Percentiles rank a stretch among this genome's conserved stretches.
phyloP scores from a whole-genome alignment of 2,797 vertebrate genomes.

The Acanthiza pusilla region DNA sequence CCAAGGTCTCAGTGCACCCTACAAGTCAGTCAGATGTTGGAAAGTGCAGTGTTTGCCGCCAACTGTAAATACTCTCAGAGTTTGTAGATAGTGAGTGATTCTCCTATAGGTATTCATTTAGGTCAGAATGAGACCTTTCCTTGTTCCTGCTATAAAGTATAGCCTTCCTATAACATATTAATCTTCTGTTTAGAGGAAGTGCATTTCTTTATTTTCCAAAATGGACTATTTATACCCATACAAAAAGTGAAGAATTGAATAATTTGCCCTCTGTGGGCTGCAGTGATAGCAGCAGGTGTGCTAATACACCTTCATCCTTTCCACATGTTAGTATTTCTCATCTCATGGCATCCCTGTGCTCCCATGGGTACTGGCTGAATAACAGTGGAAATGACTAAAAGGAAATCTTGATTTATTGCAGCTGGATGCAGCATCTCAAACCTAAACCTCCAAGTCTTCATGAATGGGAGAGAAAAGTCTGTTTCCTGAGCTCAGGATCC shows the following conservation, averaged over 20 bases:
- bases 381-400: background rate
- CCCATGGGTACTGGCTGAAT: background rate
- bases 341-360: background rate
- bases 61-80: background rate
- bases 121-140: background rate
- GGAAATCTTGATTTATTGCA: background rate
- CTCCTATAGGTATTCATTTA: background rate
- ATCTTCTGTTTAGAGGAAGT: background rate
- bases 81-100: background rate
- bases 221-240: background rate
- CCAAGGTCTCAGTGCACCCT: fast-evolving
- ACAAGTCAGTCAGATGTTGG: background rate
- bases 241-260: background rate
- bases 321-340: background rate
- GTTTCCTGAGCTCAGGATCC: background rate
- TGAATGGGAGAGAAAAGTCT: background rate
- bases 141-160: background rate
- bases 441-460: background rate
- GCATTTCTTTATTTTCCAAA: background rate
- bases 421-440: background rate
- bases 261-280: background rate
- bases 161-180: background rate
- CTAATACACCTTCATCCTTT: background rate
- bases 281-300: background rate
- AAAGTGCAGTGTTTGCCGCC: background rate